Evolutionary conservation across 2,113 vertebrate genomes (phyloP), one percentile per base, ranked within the genome.

Genomic region (Halichoeres trimaculatus): DNA sequence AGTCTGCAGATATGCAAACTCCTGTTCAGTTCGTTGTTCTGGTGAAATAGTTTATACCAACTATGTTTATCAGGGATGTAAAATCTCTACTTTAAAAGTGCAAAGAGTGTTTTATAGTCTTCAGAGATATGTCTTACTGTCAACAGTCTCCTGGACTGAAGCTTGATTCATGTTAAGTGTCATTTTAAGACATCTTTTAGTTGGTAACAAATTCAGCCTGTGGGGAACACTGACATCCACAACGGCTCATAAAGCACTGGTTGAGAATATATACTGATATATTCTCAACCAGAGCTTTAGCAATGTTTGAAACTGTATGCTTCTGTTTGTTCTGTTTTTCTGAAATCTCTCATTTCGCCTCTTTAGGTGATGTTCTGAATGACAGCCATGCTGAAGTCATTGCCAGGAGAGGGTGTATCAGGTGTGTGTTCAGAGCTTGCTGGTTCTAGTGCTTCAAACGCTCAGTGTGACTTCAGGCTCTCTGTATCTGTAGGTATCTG

Each of bases 341-440:
- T 30, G 3, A 4, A 30, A 30, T 30, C 6, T 30, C 3, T 30
- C 6, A 4, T 30, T 30, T 30, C 6, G 30, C 30, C 6, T 30
- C 6, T 30, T 30, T 26, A 99, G 98, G 98, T 72, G 96, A 98
- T 11, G 10, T 99, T 2, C 89, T 99, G 30, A 98, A 98, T 47
- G 98, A 99, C 90, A 99, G 98, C 83, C 98, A 99, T 19, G 98
- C 98, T 14, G 98, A 99, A 76, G 83, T 98, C 83, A 94, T 99
- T 48, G 97, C 97, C 74, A 95, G 95, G 63, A 94, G 98, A 62
- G 97, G 98, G 47, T 96, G 97, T 78, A 86, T 97, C 81, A 95
- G 98, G 98, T 99, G 36, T 2, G 83, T 57, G 10, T 30, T 8
- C 30, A 30, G 10, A 16, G 55, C 20, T 43, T 17, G n/a, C 53